Base-by-base conservation (phyloP, 1,140 invertebrate species). In the Heliothis virescens region DNA sequence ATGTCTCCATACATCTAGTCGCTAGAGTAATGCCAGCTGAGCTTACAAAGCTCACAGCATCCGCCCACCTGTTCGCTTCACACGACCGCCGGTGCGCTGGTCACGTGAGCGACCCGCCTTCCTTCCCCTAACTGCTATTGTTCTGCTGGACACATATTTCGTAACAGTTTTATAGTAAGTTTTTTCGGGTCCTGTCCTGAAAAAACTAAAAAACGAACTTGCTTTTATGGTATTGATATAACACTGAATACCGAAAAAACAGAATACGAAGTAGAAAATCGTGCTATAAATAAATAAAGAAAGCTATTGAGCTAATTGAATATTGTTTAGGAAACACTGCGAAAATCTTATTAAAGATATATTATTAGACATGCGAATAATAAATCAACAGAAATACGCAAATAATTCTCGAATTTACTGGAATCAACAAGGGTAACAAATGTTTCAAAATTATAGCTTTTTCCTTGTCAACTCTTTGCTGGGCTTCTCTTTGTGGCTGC, bases 341-440 rank as follows among this genome's bases (percentile, higher is more conserved):
- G 5, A 5, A 41, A 41, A 41, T 7, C 34, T 7, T 41, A 41
- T 41, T 41, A 41, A 41, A 41, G 3, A 41, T 41, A n/a, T n/a
- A n/a, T n/a, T n/a, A n/a, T n/a, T n/a, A 41, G 9, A 9, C 34
- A 41, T 7, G 4, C 34, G 9, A 5, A 41, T 41, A 41, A 41
- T 41, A 41, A 41, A 41, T 1, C 13, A 62, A 41, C 60, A 34
- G 0, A 1, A 7, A 15, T 9, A 7, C n/a, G 16, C 3, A 16
- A 65, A 65, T n/a, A 10, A 47, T 47, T 65, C 62, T 65, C 62
- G 62, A 65, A 65, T 4, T 18, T 29, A 59, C 9, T 11, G 15
- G 7, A n/a, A 41, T 63, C 29, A 13, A 7, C 15, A 11, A 41
- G 29, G n/a, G 16, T 4, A 62, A 65, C n/a, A 34, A 63, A 10